Evolutionary conservation across 2,888 invertebrate species (phyloP).

Genomic region (Papilio elwesi): DNA sequence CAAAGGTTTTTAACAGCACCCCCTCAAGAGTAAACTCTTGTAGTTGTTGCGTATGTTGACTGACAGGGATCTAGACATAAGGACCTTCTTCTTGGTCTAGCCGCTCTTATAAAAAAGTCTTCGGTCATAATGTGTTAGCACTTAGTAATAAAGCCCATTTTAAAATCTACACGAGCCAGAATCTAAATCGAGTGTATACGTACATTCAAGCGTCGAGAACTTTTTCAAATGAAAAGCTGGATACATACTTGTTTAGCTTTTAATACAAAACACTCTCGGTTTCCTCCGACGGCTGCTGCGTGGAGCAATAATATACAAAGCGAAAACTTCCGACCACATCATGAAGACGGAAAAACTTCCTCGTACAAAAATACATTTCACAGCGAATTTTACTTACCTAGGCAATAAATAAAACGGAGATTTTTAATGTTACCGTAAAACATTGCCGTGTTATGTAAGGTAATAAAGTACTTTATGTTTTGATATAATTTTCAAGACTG

Average conservation of each 20-base stretch:
- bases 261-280: constrained; percentile 34
- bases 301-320: constrained; percentile 27
- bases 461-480: not conserved
- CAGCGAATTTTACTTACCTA: not conserved
- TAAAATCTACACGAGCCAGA: constrained; percentile 8
- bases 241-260: constrained; percentile 24
- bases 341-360: constrained; percentile 31
- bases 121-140: not conserved
- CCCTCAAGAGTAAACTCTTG: too few relatives aligned
- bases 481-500: not conserved
- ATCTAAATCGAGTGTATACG: constrained; percentile 25
- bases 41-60: too few relatives aligned
- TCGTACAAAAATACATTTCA: constrained; percentile 16
- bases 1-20: too few relatives aligned
- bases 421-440: constrained; percentile 9
- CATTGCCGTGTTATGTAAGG: not conserved
- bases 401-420: constrained; percentile 6
- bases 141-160: constrained; percentile 9
- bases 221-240: constrained; percentile 34
- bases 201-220: constrained; percentile 14
- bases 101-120: too few relatives aligned
- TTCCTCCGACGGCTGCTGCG: constrained; percentile 26
- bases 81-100: too few relatives aligned
- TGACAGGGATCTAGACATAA: too few relatives aligned
- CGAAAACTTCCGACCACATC: constrained; percentile 29